Conservation (phyloP, 2,797 vertebrate genomes). For the Lacerta viridis region DNA sequence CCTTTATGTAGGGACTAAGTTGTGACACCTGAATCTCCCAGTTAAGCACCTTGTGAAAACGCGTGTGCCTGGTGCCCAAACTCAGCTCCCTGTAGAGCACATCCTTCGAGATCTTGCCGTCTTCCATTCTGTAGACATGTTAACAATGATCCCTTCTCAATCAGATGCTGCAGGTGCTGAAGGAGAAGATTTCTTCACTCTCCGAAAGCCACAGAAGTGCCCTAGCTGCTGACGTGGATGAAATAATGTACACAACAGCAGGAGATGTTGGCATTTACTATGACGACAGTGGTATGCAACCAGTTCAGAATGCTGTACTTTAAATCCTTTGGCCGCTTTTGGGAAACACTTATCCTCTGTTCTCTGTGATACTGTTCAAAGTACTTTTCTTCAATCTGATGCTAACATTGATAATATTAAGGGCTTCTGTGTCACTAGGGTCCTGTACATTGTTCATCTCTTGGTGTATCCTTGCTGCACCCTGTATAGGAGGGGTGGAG, state of each 20-base stretch:
- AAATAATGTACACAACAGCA: constrained; percentile 88
- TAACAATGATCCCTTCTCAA: constrained; percentile 64
- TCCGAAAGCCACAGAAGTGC: constrained; percentile 86
- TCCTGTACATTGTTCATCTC: not conserved
- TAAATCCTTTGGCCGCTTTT: not conserved
- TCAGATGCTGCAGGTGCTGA: constrained; percentile 89
- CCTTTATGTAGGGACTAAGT: not conserved
- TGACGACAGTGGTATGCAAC: constrained; percentile 87
- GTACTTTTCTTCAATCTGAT: not conserved
- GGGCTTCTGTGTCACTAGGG: not conserved
- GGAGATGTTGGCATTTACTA: constrained; percentile 92
- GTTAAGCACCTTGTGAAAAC: not conserved
- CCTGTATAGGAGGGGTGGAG: not conserved
- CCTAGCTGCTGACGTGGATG: constrained; percentile 87
- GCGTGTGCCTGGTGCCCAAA: too few species aligned
- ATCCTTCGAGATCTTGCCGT: too few species aligned
- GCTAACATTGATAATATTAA: not conserved
- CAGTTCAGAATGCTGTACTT: constrained; percentile 32
- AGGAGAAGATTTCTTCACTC: constrained; percentile 87
- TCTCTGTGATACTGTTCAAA: constrained; percentile 17
- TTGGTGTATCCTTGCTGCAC: not conserved
- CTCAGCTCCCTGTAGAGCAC: too few species aligned
- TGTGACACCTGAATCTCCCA: not conserved
- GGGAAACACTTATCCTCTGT: constrained; percentile 20
- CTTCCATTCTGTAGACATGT: not conserved